Evolutionary conservation across 2,797 vertebrate genomes (phyloP).

Genomic region (Lemur catta): DNA sequence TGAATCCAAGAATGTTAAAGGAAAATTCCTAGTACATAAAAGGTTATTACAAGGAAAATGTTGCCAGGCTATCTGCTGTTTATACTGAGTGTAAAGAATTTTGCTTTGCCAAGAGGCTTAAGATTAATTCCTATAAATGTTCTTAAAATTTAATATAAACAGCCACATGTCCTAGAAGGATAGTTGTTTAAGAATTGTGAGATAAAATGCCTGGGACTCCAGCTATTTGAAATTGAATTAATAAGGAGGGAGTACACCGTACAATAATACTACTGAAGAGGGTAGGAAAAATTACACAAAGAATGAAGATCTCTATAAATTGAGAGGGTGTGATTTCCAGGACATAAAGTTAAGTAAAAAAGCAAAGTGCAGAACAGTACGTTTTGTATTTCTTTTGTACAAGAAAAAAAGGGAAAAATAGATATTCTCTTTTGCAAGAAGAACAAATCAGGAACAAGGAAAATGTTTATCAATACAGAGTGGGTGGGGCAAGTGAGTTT

Average conservation of each 20-base stretch:
- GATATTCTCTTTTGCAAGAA: neutral
- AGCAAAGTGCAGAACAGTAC: neutral
- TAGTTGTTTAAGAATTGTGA: neutral
- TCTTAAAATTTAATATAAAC: slow-evolving; percentile 6
- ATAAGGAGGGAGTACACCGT: neutral
- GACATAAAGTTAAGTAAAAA: neutral
- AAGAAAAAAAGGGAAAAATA: neutral
- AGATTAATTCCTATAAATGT: slow-evolving; percentile 19
- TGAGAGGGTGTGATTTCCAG: neutral
- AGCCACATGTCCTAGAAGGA: neutral
- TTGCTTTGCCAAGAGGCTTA: neutral
- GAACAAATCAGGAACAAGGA: neutral
- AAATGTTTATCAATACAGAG: neutral
- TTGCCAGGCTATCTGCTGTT: neutral
- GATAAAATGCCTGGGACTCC: neutral
- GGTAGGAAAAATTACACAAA: neutral
- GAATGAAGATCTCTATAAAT: neutral
- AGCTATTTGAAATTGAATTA: slow-evolving; percentile 5
- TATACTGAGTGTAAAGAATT: neutral
- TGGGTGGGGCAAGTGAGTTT: neutral
- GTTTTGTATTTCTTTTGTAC: neutral
- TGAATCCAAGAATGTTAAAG: neutral
- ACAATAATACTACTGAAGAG: neutral
- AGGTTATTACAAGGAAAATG: slow-evolving; percentile 2
- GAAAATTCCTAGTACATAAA: neutral